phyloP scores from a whole-genome alignment of 2,888 invertebrate genomes.

The Dicranocentrus wangi region DNA sequence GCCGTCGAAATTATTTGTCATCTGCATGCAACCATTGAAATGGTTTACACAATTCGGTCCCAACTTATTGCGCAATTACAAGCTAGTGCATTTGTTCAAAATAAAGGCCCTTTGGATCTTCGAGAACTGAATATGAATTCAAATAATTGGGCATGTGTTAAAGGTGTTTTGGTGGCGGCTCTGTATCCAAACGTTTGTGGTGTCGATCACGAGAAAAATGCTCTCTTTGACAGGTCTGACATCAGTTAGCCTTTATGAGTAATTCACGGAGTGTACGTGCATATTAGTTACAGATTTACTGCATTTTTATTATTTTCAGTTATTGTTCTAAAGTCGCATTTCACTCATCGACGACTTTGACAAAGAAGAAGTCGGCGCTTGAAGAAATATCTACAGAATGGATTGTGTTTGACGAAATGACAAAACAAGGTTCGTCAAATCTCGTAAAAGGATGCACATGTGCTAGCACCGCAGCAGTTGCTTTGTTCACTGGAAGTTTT shows the following conservation, averaged over 20 bases:
- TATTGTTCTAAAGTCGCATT: slow-evolving; percentile 79
- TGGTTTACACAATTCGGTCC: slow-evolving; percentile 88
- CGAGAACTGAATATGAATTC: slow-evolving; percentile 88
- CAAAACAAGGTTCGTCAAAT: slow-evolving; percentile 81
- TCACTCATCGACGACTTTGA: slow-evolving; percentile 80
- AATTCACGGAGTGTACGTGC: no score
- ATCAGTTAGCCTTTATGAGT: no score
- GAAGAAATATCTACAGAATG: slow-evolving; percentile 83
- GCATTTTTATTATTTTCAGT: slow-evolving; percentile 31
- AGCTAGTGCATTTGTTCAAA: slow-evolving; percentile 79
- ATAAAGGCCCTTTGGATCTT: slow-evolving; percentile 78
- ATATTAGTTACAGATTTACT: no score
- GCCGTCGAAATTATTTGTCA: slow-evolving; percentile 85
- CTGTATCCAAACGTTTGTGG: slow-evolving; percentile 86
- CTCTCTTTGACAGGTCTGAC: slow-evolving; percentile 65
- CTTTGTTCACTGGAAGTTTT: slow-evolving; percentile 82
- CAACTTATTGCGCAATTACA: slow-evolving; percentile 88
- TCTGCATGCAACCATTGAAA: slow-evolving; percentile 91
- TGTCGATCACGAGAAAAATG: slow-evolving; percentile 46
- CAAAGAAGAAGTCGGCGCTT: no score
- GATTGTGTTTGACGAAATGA: slow-evolving; percentile 91
- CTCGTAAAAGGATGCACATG: slow-evolving; percentile 86
- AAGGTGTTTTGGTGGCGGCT: slow-evolving; percentile 90
- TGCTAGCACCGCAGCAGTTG: slow-evolving; percentile 86
- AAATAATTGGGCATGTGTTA: slow-evolving; percentile 91